Percentiles rank a stretch among this genome's conserved stretches.
phyloP scores from a whole-genome alignment of 1,140 invertebrate species.

The Drosophila nigromelanica region DNA sequence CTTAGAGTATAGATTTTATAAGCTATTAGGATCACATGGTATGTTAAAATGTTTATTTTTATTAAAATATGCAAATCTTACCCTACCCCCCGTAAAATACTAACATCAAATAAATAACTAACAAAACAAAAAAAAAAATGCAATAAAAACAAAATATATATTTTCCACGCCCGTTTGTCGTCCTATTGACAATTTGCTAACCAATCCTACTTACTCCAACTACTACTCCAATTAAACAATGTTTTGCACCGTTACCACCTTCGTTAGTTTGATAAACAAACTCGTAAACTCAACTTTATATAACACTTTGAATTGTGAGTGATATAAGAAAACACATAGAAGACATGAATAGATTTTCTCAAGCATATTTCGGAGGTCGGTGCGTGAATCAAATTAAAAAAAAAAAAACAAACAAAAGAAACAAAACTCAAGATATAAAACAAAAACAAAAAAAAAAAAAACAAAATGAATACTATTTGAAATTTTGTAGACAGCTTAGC shows the following conservation, averaged over 20 bases:
- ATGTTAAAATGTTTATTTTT: constrained; percentile 84
- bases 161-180: constrained; percentile 26
- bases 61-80: neutral
- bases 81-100: constrained; percentile 10
- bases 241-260: constrained; percentile 83
- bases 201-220: constrained; percentile 46
- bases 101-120: constrained; percentile 13
- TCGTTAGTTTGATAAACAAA: constrained; percentile 57
- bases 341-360: constrained; percentile 83
- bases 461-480: constrained; percentile 24
- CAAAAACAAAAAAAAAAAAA: constrained; percentile 8
- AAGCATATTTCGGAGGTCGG: constrained; percentile 84
- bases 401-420: constrained; percentile 26
- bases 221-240: constrained; percentile 49
- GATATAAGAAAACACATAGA: constrained; percentile 58
- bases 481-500: constrained; percentile 27
- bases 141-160: constrained; percentile 5
- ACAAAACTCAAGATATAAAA: constrained; percentile 20
- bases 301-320: constrained; percentile 41
- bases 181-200: constrained; percentile 30
- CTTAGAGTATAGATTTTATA: constrained; percentile 99
- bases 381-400: constrained; percentile 65
- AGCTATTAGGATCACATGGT: constrained; percentile 98
- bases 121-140: constrained; percentile 18
- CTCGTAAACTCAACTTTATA: constrained; percentile 33